These are phyloP conservation scores for Fratercula arctica DNA, from an alignment of 2,797 vertebrate species.

Conservation along the genomic window DNA sequence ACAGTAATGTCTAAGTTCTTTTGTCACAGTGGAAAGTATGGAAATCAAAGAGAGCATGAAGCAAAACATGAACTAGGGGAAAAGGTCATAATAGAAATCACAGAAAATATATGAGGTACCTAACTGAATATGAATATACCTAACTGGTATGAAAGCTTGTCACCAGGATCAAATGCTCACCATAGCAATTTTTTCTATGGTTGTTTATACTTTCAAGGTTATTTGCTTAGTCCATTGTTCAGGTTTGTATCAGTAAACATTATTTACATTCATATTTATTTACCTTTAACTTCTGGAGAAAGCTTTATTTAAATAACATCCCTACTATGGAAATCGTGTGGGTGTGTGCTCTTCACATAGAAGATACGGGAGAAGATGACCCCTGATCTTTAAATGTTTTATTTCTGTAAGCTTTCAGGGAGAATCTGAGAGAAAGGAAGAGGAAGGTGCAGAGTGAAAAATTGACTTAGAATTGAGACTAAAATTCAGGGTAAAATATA, in stretches of 20 bases:
- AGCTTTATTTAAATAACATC: constrained; percentile 1
- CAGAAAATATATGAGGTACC: not conserved
- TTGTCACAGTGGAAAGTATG: not conserved
- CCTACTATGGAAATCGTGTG: not conserved
- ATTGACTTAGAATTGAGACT: not conserved
- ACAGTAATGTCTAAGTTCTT: not conserved
- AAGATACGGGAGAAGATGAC: not conserved
- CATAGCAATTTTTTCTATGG: not conserved
- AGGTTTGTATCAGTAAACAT: not conserved
- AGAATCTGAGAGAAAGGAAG: not conserved
- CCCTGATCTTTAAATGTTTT: not conserved
- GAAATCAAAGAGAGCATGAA: not conserved
- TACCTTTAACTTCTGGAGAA: not conserved
- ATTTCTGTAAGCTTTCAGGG: not conserved
- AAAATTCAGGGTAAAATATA: not conserved
- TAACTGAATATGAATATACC: not conserved
- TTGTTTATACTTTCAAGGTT: constrained; percentile 4
- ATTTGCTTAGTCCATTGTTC: not conserved
- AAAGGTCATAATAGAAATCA: not conserved
- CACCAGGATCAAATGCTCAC: not conserved
- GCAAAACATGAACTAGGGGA: not conserved
- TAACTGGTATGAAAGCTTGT: not conserved
- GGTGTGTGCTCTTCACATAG: not conserved
- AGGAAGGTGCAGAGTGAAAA: not conserved
- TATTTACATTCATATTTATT: not conserved